Conservation (phyloP, 2,888 invertebrate species). For the Aromia moschata region DNA sequence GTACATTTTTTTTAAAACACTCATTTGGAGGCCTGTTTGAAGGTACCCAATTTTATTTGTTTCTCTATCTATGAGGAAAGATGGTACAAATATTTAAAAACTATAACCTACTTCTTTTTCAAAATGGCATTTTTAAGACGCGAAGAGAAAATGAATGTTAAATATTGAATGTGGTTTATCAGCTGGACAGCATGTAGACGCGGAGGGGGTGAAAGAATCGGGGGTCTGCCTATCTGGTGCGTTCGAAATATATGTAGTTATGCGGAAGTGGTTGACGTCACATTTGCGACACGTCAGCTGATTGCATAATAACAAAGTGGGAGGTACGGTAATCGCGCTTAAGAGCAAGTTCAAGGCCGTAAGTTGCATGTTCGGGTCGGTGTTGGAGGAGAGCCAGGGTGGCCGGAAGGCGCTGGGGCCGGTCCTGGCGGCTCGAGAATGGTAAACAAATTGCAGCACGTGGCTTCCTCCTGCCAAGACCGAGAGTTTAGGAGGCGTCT, state of each 20-base stretch:
- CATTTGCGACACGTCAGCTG: constrained; percentile 61
- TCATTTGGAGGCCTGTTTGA: no score
- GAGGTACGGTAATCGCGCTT: constrained; percentile 57
- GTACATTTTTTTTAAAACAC: no score
- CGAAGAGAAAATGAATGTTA: no score
- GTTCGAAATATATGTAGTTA: constrained; percentile 38
- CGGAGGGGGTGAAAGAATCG: no score
- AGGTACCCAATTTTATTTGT: no score
- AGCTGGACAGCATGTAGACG: no score
- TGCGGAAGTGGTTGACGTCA: constrained; percentile 57
- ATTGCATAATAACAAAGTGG: constrained; percentile 62
- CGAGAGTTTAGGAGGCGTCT: constrained; percentile 38
- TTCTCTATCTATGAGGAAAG: no score
- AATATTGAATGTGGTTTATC: no score
- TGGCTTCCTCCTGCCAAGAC: constrained; percentile 47
- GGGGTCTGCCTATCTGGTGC: no score
- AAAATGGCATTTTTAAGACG: no score
- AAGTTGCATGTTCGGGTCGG: constrained; percentile 50
- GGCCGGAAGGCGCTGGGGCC: constrained; percentile 25
- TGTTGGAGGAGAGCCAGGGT: constrained; percentile 24
- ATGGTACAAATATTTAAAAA: no score
- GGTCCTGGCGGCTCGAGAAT: constrained; percentile 35
- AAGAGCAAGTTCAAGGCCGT: constrained; percentile 60
- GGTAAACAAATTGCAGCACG: constrained; percentile 41
- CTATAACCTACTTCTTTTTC: no score